phyloP scores from a whole-genome alignment of 2,888 invertebrate genomes.

The Cheilosia urbana region DNA sequence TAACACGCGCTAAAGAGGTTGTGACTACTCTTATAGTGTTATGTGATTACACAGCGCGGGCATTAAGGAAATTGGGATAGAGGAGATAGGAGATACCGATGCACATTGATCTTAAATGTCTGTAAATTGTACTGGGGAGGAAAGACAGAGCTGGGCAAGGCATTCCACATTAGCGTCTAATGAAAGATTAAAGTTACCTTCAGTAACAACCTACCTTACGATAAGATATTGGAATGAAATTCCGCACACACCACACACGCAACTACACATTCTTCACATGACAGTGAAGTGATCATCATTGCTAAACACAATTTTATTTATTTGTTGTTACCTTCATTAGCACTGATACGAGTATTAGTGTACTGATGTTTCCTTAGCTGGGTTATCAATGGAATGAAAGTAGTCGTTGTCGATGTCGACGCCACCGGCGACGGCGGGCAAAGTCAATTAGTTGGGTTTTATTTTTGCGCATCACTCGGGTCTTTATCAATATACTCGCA shows the following conservation, averaged over 20 bases:
- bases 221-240: slow-evolving; percentile 9
- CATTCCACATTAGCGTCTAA: neutral
- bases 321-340: slow-evolving; percentile 6
- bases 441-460: slow-evolving; percentile 18
- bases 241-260: neutral
- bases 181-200: neutral
- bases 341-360: slow-evolving; percentile 3
- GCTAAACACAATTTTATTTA: slow-evolving; percentile 7
- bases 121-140: too few relatives aligned
- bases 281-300: slow-evolving; percentile 30
- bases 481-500: slow-evolving; percentile 43
- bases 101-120: too few relatives aligned
- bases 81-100: too few relatives aligned
- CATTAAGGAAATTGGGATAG: too few relatives aligned
- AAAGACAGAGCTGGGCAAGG: too few relatives aligned
- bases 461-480: slow-evolving; percentile 46
- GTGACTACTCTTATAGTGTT: too few relatives aligned
- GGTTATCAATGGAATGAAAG: slow-evolving; percentile 55
- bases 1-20: too few relatives aligned
- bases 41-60: too few relatives aligned
- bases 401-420: slow-evolving; percentile 23
- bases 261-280: slow-evolving; percentile 5
- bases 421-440: neutral
- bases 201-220: neutral
- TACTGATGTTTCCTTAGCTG: slow-evolving; percentile 13